Base-by-base conservation (phyloP, 1,140 invertebrate species). In the Drosophila ohnishii region DNA sequence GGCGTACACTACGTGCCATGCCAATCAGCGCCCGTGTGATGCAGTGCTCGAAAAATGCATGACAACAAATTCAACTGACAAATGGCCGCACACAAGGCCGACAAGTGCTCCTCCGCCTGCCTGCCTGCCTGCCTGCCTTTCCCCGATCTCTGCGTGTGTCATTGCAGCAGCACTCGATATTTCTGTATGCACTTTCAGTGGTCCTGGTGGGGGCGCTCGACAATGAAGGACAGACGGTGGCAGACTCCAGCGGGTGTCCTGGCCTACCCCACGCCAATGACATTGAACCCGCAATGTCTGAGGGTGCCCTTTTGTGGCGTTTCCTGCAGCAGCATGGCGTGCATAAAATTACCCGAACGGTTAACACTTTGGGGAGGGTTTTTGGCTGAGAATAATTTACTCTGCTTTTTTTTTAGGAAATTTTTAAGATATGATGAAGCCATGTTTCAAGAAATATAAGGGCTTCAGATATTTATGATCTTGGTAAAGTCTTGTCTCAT, bases 51-150 rank as follows among this genome's bases (percentile, higher is more conserved):
- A 75, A 65, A 64, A 47, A 75, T 75, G 60, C 71, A 75, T 42
- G 45, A 44, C 72, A 75, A 58, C 44, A 32, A 70, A 71, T 50
- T 45, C 62, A 40, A 65, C 73, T 80, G 67, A 84, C 75, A 75
- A 84, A 83, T 85, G 80, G 73, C 66, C 81, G 59, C 76, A 67
- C 62, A 64, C 80, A 80, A 80, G 80, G 81, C 60, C 70, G 63
- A 51, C 37, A 71, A 75, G 64, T 62, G 51, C 75, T 44, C 48
- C 60, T 16, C 14, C 11, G 11, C 16, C 50, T 2, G 35, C 51
- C 28, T 48, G 13, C 1, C 28, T 48, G 13, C 1, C 30, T 25
- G 25, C 25, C 25, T 13, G 35, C 35, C 44, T 48, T 10, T 30
- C 32, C 28, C 16, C 34, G 37, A 30, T 50, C 70, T 42, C 39